Conservation (phyloP, 53 echinoderm and acorn worm genomes). For the Paelopatides confundens region DNA sequence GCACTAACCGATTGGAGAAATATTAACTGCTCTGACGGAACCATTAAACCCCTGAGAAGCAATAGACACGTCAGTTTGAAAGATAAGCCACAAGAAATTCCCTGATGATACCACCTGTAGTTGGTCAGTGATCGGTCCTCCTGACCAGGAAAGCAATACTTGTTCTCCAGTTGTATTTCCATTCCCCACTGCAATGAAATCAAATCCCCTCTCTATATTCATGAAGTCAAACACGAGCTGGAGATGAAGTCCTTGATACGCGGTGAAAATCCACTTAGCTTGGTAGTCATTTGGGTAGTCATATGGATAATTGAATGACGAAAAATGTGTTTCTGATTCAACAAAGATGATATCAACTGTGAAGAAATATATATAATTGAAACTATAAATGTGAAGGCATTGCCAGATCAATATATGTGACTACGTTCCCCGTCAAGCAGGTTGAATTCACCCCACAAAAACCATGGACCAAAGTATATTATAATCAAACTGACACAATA, state of each 20-base stretch:
- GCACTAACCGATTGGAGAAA: not conserved
- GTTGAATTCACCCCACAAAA: no score
- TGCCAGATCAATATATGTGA: no score
- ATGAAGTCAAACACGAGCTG: not conserved
- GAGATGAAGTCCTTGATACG: not conserved
- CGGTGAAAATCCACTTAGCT: not conserved
- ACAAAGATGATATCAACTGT: not conserved
- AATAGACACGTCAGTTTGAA: not conserved
- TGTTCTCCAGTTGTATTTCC: not conserved
- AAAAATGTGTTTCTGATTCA: not conserved
- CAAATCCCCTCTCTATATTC: not conserved
- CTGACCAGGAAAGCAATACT: not conserved
- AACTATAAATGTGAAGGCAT: no score
- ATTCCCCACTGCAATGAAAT: not conserved
- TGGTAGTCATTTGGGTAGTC: not conserved
- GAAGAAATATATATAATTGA: no score
- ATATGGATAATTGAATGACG: not conserved
- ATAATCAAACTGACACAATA: no score
- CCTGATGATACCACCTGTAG: not conserved
- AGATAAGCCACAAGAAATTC: not conserved
- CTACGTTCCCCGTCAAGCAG: no score
- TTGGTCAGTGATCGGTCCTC: not conserved
- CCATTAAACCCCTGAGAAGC: not conserved
- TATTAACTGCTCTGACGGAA: not conserved
- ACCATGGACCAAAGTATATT: no score